These are phyloP conservation scores for Bilobella aurantiaca DNA, from an alignment of 1,140 invertebrate genomes.

Conservation along the genomic window DNA sequence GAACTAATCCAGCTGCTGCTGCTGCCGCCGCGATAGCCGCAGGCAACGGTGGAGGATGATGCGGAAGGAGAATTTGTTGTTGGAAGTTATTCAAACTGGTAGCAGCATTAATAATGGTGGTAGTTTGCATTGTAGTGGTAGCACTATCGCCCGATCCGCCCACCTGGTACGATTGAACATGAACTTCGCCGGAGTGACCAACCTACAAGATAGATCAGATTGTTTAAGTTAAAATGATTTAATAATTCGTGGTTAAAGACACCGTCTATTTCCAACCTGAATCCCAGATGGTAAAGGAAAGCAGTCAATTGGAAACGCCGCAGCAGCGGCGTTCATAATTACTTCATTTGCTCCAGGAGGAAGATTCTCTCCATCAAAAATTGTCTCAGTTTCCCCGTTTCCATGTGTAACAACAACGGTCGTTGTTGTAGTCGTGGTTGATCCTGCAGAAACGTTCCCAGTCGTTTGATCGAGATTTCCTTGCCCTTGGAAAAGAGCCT, in stretches of 20 bases:
- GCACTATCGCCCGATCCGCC: conserved; percentile 3
- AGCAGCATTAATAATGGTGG: conserved; percentile 26
- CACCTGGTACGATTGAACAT: conserved; percentile 29
- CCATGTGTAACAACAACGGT: conserved; percentile 32
- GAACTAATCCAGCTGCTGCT: conserved; percentile 22
- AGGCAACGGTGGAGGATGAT: conserved; percentile 21
- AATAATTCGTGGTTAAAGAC: no score
- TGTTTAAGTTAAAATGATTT: no score
- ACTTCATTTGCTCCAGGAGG: conserved; percentile 32
- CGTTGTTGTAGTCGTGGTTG: conserved; percentile 30
- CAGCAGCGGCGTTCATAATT: conserved; percentile 30
- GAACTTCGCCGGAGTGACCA: conserved; percentile 21
- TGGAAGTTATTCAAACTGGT: conserved; percentile 12
- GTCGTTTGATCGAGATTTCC: no score
- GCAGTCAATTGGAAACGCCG: conserved; percentile 31
- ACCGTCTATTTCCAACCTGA: no score
- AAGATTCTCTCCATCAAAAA: conserved; percentile 32
- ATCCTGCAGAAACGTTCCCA: conserved; percentile 1
- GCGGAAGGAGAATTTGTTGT: conserved; percentile 22
- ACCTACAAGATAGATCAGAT: conserved; percentile 20
- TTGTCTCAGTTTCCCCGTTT: conserved; percentile 33
- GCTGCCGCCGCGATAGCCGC: conserved; percentile 19
- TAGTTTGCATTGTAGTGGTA: conserved; percentile 29
- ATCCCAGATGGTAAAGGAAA: conserved; percentile 22
- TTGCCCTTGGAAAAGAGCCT: background rate